phyloP scores from a whole-genome alignment of 2,797 vertebrate species.

The Coregonus ussuriensis region DNA sequence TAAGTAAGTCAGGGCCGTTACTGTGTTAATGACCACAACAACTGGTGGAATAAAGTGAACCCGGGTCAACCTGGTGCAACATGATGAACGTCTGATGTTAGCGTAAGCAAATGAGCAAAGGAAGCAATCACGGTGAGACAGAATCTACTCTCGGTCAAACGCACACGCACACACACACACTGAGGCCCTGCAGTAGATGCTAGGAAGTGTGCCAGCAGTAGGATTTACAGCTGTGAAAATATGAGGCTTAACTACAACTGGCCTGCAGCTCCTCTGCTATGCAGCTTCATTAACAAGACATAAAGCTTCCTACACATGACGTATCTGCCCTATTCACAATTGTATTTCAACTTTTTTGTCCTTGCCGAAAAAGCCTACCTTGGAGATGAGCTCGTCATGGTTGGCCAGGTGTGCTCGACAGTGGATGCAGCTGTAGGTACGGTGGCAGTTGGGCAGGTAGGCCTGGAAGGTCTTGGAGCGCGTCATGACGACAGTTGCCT shows the following conservation, averaged over 20 bases:
- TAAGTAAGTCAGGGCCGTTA: not conserved
- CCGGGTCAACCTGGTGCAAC: not conserved
- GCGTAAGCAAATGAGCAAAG: not conserved
- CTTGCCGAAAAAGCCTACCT: constrained; percentile 67
- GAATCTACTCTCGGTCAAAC: not conserved
- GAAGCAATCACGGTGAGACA: not conserved
- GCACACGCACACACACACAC: not conserved
- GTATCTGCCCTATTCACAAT: not conserved
- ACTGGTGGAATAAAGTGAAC: not conserved
- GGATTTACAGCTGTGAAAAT: not conserved
- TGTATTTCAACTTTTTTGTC: not conserved
- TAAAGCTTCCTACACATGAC: not conserved
- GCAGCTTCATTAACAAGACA: not conserved
- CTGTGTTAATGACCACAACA: not conserved
- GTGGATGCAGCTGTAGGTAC: constrained; percentile 90
- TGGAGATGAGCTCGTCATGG: constrained; percentile 89
- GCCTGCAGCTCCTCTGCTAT: not conserved
- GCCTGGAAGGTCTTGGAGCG: constrained; percentile 90
- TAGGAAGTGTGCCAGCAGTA: not conserved
- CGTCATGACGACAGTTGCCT: constrained; percentile 39
- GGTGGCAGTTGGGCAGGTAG: constrained; percentile 85
- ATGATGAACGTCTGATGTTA: not conserved
- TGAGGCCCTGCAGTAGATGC: not conserved
- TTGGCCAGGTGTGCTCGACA: constrained; percentile 87
- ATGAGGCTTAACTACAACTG: not conserved